Percentiles rank a stretch among this genome's conserved stretches.
Evolutionary conservation across 2,888 invertebrate genomes (phyloP).

Genomic region (Shargacucullia verbasci): DNA sequence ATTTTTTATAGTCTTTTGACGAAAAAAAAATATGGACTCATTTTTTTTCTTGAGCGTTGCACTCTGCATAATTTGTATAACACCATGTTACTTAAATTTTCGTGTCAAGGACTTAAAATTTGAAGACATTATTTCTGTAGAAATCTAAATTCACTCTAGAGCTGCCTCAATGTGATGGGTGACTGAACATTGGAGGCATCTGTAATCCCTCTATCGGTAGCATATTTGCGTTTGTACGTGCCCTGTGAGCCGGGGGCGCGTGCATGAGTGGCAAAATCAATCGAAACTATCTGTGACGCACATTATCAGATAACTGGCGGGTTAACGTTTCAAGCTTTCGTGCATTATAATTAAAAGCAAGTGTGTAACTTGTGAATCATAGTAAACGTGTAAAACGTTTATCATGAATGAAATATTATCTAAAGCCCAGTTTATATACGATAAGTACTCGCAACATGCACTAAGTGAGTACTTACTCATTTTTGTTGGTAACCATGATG

Average conservation of each 20-base stretch:
- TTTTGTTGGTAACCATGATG: too few species aligned
- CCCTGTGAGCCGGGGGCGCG: background rate
- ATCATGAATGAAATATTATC: conserved; percentile 30
- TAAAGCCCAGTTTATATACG: conserved; percentile 22
- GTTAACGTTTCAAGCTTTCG: conserved; percentile 5
- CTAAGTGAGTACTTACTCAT: background rate
- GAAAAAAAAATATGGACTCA: too few species aligned
- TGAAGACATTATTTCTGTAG: conserved; percentile 3
- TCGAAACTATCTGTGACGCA: conserved; percentile 7
- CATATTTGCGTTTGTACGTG: conserved; percentile 2
- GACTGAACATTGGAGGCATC: conserved; percentile 12
- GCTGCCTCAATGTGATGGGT: conserved; percentile 2
- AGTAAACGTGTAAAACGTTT: conserved; percentile 3
- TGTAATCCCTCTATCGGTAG: background rate
- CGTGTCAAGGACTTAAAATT: too few species aligned
- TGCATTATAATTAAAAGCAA: conserved; percentile 23
- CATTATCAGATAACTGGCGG: conserved; percentile 13
- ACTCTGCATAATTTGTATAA: too few species aligned
- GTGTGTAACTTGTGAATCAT: conserved; percentile 13
- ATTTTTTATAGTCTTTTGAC: too few species aligned
- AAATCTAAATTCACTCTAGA: conserved; percentile 3
- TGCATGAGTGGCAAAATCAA: conserved; percentile 16
- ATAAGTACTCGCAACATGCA: background rate
- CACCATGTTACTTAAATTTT: too few species aligned
- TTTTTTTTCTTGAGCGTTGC: too few species aligned